A percentile compares a stretch with the other conserved stretches of the same genome.
phyloP scores from a whole-genome alignment of 1,140 invertebrate genomes.

The Triops longicaudatus region DNA sequence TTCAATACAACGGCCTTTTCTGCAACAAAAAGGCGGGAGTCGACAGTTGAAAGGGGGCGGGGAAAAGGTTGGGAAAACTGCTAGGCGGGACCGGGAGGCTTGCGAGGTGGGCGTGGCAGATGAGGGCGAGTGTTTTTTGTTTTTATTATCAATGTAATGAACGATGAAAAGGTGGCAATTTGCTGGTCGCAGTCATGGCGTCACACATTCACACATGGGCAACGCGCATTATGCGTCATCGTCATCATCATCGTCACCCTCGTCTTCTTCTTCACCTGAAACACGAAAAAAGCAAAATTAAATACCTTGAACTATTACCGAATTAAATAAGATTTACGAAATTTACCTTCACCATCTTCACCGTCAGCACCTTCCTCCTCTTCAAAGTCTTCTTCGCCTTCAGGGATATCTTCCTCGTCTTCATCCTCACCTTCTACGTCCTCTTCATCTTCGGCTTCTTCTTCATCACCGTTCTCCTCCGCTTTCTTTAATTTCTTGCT shows the following conservation, averaged over 20 bases:
- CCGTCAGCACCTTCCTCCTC: slow-evolving; percentile 29
- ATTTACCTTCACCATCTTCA: slow-evolving; percentile 28
- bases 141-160: slow-evolving; percentile 18
- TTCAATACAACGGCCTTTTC: too few species aligned
- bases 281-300: background rate
- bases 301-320: background rate
- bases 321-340: background rate
- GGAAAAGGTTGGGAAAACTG: background rate
- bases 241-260: slow-evolving; percentile 28
- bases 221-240: slow-evolving; percentile 27
- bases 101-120: slow-evolving; percentile 13
- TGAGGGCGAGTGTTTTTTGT: slow-evolving; percentile 20
- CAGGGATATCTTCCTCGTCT: slow-evolving; percentile 30
- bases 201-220: slow-evolving; percentile 17
- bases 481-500: slow-evolving; percentile 28
- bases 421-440: slow-evolving; percentile 29
- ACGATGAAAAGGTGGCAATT: slow-evolving; percentile 17
- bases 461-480: slow-evolving; percentile 29
- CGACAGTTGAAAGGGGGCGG: too few species aligned
- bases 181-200: slow-evolving; percentile 5
- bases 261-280: slow-evolving; percentile 24
- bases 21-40: too few species aligned
- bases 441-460: slow-evolving; percentile 30
- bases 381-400: slow-evolving; percentile 30
- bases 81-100: background rate